phyloP scores from a whole-genome alignment of 1,140 invertebrate genomes.

The Mya arenaria region DNA sequence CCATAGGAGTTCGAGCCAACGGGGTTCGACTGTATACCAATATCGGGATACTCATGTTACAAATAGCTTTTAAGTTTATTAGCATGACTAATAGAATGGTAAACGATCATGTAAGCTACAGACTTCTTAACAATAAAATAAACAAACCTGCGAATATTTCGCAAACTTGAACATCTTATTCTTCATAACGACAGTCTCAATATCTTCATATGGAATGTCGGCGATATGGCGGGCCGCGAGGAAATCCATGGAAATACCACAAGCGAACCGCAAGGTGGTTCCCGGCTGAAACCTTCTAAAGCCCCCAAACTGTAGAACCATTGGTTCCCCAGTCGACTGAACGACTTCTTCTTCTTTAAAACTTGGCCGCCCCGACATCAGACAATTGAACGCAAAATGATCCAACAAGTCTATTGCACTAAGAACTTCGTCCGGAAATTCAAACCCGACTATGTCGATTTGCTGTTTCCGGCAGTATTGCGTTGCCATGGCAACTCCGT shows the following conservation, averaged over 20 bases:
- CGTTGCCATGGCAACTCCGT: slow-evolving; percentile 59
- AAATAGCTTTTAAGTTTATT: too few relatives aligned
- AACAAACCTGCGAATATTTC: slow-evolving; percentile 58
- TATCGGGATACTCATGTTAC: too few relatives aligned
- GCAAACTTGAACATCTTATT: slow-evolving; percentile 64
- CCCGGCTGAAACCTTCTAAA: slow-evolving; percentile 53
- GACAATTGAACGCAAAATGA: slow-evolving; percentile 47
- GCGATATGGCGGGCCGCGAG: slow-evolving; percentile 68
- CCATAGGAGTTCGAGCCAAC: too few relatives aligned
- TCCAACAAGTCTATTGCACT: slow-evolving; percentile 59
- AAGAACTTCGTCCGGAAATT: slow-evolving; percentile 59
- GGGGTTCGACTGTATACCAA: too few relatives aligned
- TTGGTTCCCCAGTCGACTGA: slow-evolving; percentile 36
- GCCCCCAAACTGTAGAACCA: slow-evolving; percentile 63
- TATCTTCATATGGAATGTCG: slow-evolving; percentile 64
- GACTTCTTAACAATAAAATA: too few relatives aligned
- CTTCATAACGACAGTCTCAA: slow-evolving; percentile 59
- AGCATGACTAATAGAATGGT: too few relatives aligned
- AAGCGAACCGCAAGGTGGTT: slow-evolving; percentile 60
- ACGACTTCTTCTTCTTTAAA: slow-evolving; percentile 58
- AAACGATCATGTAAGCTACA: too few relatives aligned
- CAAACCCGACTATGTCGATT: slow-evolving; percentile 58
- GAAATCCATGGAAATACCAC: slow-evolving; percentile 65
- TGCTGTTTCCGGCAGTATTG: slow-evolving; percentile 61
- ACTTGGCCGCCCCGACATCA: slow-evolving; percentile 32